These are phyloP conservation scores for Melangyna quadrimaculata DNA, from an alignment of 2,888 invertebrate species.

Conservation along the genomic window DNA sequence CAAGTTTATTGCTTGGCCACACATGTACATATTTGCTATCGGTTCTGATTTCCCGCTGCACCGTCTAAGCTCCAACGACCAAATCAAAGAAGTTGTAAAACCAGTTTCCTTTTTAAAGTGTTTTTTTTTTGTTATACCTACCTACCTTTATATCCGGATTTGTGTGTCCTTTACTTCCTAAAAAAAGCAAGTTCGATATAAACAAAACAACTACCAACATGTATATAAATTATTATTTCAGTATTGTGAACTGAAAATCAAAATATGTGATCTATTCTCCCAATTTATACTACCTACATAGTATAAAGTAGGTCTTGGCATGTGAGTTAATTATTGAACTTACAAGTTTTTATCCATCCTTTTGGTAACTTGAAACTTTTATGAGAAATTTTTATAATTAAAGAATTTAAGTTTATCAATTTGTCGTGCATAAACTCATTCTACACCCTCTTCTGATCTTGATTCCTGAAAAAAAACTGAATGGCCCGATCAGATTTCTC, in stretches of 20 bases:
- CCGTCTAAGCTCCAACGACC: background rate
- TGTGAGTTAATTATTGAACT: too few relatives aligned
- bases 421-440: too few relatives aligned
- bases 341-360: too few relatives aligned
- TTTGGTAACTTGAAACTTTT: too few relatives aligned
- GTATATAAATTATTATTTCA: background rate
- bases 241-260: background rate
- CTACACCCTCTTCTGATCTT: too few relatives aligned
- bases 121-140: background rate
- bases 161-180: slow-evolving; percentile 5
- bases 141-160: slow-evolving; percentile 7
- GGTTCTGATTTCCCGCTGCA: background rate
- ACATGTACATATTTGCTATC: background rate
- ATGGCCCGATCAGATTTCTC: too few relatives aligned
- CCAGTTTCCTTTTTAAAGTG: background rate
- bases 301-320: too few relatives aligned
- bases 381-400: too few relatives aligned
- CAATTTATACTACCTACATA: too few relatives aligned
- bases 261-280: too few relatives aligned
- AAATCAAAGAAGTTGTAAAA: slow-evolving; percentile 19
- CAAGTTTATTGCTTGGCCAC: background rate
- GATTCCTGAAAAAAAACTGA: too few relatives aligned
- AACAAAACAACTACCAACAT: background rate
- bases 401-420: too few relatives aligned
- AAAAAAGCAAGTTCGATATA: background rate